Percentiles rank a stretch among this genome's conserved stretches.
phyloP scores from a whole-genome alignment of 2,888 invertebrate genomes.

The Teinopalpus imperialis region DNA sequence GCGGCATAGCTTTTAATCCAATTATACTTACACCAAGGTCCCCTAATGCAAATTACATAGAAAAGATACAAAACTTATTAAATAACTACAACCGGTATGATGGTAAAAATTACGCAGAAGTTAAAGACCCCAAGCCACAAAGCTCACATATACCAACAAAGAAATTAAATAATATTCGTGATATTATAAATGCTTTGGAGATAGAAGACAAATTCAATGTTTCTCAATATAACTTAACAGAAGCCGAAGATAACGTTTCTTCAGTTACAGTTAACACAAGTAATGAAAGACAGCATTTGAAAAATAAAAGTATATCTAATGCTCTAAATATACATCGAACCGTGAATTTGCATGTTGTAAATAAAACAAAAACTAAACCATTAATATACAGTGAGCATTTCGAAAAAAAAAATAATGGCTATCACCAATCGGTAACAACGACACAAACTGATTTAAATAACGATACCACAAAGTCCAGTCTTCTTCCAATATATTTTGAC shows the following conservation, averaged over 20 bases:
- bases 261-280: background rate
- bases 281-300: background rate
- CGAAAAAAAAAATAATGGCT: constrained; percentile 3
- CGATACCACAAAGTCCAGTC: constrained; percentile 31
- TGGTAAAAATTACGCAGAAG: constrained; percentile 23
- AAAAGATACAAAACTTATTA: constrained; percentile 52
- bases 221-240: constrained; percentile 45
- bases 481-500: constrained; percentile 55
- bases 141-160: constrained; percentile 35
- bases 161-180: constrained; percentile 64
- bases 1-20: constrained; percentile 66
- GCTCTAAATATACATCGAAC: constrained; percentile 7
- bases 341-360: background rate
- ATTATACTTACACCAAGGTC: constrained; percentile 51
- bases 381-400: constrained; percentile 2
- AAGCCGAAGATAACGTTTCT: constrained; percentile 45
- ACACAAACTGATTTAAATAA: constrained; percentile 11
- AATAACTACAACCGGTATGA: constrained; percentile 39
- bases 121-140: too few species aligned
- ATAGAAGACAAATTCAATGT: constrained; percentile 36
- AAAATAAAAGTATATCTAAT: constrained; percentile 2
- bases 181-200: constrained; percentile 64
- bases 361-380: constrained; percentile 9
- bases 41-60: constrained; percentile 46
- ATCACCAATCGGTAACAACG: constrained; percentile 1